phyloP scores from a whole-genome alignment of 2,113 vertebrate genomes.

The Eclectus roratus region DNA sequence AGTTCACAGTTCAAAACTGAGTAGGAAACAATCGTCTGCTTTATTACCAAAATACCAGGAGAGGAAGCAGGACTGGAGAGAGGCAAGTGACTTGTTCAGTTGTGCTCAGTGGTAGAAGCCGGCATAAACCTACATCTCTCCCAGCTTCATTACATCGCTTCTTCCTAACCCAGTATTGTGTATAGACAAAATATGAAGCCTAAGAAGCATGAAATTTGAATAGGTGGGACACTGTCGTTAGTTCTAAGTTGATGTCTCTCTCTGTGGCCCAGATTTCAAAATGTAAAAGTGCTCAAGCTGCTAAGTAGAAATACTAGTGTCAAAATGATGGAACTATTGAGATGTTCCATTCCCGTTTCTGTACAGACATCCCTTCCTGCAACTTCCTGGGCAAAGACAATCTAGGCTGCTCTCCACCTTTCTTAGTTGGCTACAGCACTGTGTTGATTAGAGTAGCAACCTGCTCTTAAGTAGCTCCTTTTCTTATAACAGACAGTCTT shows the following conservation, averaged over 20 bases:
- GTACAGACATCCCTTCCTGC: not conserved
- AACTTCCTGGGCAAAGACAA: not conserved
- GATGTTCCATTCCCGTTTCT: not conserved
- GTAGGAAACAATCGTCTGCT: not conserved
- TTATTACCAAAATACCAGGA: not conserved
- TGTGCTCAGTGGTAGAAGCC: not conserved
- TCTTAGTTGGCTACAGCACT: not conserved
- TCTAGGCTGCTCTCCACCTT: not conserved
- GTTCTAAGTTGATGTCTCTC: not conserved
- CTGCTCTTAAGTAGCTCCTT: not conserved
- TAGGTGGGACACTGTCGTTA: not conserved
- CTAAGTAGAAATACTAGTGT: not conserved
- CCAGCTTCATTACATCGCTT: accelerated
- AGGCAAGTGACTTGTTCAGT: not conserved
- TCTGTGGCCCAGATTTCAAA: not conserved
- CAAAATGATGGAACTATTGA: not conserved
- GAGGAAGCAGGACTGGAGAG: not conserved
- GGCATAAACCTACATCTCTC: not conserved
- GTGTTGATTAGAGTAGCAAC: not conserved
- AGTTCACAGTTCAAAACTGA: not conserved
- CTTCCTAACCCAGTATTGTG: not conserved
- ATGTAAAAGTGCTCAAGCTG: not conserved
- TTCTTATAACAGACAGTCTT: not conserved
- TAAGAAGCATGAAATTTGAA: not conserved
- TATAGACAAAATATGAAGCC: not conserved